phyloP scores from a whole-genome alignment of 2,113 vertebrate genomes.

The Himantopus leucocephalus region DNA sequence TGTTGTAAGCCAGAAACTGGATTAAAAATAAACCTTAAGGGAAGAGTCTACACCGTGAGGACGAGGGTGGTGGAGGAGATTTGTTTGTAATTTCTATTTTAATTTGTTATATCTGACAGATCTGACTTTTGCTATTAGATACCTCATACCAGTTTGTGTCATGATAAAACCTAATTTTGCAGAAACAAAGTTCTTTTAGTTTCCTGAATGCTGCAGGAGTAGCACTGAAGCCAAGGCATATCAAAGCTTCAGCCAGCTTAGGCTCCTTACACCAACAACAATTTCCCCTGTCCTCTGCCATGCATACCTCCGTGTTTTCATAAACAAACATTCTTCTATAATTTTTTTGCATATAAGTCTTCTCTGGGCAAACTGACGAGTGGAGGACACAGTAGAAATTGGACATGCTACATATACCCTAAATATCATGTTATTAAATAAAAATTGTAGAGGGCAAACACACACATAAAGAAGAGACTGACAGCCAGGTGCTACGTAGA shows the following conservation, averaged over 20 bases:
- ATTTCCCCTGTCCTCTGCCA: neutral
- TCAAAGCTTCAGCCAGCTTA: neutral
- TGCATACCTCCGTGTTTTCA: neutral
- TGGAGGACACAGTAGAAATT: neutral
- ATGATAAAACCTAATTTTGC: neutral
- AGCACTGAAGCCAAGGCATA: neutral
- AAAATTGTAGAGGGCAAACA: neutral
- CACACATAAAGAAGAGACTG: neutral
- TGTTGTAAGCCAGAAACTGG: neutral
- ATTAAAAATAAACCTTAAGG: neutral
- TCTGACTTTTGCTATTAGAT: neutral
- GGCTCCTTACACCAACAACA: neutral
- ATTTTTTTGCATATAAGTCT: neutral
- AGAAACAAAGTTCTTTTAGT: neutral
- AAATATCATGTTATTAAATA: neutral
- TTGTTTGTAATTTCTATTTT: neutral
- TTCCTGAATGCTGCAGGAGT: neutral
- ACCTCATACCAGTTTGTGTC: neutral
- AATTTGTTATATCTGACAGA: neutral
- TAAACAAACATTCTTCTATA: neutral
- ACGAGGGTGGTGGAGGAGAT: neutral
- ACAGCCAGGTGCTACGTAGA: neutral
- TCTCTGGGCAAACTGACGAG: neutral
- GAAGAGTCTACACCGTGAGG: neutral
- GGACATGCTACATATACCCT: neutral